Conservation (phyloP, 2,113 vertebrate genomes). For the Passer domesticus region DNA sequence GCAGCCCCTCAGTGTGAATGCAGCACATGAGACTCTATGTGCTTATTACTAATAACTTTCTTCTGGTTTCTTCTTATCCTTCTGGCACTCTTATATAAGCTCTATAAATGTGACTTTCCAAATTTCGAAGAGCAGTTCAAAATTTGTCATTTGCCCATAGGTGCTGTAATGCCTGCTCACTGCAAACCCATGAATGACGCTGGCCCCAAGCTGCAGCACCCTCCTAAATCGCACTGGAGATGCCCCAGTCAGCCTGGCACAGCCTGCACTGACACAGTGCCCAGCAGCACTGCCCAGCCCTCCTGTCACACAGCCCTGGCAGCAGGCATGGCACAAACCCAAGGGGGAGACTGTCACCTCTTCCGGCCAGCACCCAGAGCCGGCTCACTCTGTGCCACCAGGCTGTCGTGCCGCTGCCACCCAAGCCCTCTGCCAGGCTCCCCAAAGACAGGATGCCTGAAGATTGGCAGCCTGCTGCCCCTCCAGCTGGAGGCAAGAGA, state of each 20-base stretch:
- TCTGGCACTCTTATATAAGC: background rate
- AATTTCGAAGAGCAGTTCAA: background rate
- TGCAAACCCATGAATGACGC: background rate
- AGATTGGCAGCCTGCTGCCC: background rate
- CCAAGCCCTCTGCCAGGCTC: background rate
- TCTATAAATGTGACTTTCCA: background rate
- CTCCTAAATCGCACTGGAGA: background rate
- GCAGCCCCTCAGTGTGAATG: background rate
- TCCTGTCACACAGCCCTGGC: background rate
- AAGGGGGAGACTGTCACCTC: background rate
- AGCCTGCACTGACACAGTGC: background rate
- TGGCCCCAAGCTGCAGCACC: background rate
- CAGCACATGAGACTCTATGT: background rate
- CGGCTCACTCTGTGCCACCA: rapidly evolving
- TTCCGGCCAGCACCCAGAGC: background rate
- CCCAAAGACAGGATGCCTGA: background rate
- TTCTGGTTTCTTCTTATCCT: background rate
- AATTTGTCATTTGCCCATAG: background rate
- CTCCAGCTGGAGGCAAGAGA: background rate
- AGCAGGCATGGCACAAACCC: background rate
- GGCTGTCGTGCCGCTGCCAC: rapidly evolving
- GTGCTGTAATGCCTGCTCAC: background rate
- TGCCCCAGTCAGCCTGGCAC: background rate
- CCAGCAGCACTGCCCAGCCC: background rate
- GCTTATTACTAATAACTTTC: background rate